A percentile compares a stretch with the other conserved stretches of the same genome.
phyloP scores from a whole-genome alignment of 2,113 vertebrate genomes.

The Ahaetulla prasina region DNA sequence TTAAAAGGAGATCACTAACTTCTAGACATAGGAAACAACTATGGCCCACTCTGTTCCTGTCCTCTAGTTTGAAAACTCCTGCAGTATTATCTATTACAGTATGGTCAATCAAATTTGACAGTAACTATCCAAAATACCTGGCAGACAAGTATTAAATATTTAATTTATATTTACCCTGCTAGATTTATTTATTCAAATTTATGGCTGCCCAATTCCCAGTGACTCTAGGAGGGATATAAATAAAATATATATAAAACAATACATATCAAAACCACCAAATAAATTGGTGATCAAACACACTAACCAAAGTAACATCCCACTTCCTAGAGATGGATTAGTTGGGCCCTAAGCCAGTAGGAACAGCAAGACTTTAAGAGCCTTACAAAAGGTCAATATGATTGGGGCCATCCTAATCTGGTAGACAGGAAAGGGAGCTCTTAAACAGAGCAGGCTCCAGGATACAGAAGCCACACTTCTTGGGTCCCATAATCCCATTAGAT shows the following conservation, averaged over 20 bases:
- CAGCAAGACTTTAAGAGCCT: neutral
- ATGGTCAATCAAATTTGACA: neutral
- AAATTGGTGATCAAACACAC: neutral
- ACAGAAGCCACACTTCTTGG: neutral
- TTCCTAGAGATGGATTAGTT: neutral
- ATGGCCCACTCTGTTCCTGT: neutral
- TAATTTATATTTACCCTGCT: neutral
- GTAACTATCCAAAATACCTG: neutral
- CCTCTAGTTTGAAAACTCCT: neutral
- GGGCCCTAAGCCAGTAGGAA: neutral
- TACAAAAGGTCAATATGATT: neutral
- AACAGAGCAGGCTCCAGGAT: neutral
- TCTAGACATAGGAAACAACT: neutral
- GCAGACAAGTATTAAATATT: neutral
- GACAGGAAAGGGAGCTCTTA: neutral
- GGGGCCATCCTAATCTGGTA: neutral
- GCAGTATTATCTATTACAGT: neutral
- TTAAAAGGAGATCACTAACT: neutral
- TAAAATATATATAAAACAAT: neutral
- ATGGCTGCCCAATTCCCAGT: neutral
- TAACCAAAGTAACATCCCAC: neutral
- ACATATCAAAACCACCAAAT: neutral
- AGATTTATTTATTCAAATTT: neutral
- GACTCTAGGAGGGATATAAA: neutral
- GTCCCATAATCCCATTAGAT: neutral